phyloP scores from a whole-genome alignment of 2,113 vertebrate species.

The Campylorhamphus procurvoides region DNA sequence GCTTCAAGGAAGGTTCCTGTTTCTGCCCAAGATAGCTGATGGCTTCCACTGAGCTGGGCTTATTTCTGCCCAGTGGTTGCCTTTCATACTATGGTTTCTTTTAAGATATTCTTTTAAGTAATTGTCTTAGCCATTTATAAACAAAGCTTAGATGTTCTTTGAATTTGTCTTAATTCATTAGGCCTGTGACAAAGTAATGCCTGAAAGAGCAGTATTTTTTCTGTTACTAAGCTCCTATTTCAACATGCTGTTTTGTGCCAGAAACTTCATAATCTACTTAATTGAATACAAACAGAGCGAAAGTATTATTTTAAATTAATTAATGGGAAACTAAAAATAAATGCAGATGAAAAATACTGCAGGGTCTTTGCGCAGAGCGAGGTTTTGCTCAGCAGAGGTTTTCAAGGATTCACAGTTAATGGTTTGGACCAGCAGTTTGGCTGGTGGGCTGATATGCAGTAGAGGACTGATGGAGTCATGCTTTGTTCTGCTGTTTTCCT shows the following conservation, averaged over 20 bases:
- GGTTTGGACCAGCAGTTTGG: not conserved
- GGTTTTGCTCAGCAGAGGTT: not conserved
- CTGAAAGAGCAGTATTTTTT: not conserved
- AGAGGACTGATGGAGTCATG: accelerated
- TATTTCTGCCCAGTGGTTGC: slow-evolving; percentile 4
- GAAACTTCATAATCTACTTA: slow-evolving; percentile 4
- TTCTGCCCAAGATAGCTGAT: not conserved
- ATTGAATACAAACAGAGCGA: not conserved
- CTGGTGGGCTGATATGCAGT: not conserved
- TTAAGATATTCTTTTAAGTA: not conserved
- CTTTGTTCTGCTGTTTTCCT: not conserved
- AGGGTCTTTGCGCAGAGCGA: not conserved
- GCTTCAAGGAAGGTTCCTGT: not conserved
- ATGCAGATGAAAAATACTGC: not conserved
- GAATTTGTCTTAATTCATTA: slow-evolving; percentile 35
- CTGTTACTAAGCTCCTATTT: not conserved
- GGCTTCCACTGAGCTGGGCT: not conserved
- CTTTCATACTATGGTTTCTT: not conserved
- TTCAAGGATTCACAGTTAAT: not conserved
- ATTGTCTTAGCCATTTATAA: not conserved
- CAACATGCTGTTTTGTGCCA: not conserved
- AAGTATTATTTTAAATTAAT: slow-evolving; percentile 38
- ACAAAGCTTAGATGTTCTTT: not conserved
- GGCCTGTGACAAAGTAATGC: not conserved
- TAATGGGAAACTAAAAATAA: not conserved